Conservation (phyloP, 2,113 vertebrate species). For the Silurus glanis region DNA sequence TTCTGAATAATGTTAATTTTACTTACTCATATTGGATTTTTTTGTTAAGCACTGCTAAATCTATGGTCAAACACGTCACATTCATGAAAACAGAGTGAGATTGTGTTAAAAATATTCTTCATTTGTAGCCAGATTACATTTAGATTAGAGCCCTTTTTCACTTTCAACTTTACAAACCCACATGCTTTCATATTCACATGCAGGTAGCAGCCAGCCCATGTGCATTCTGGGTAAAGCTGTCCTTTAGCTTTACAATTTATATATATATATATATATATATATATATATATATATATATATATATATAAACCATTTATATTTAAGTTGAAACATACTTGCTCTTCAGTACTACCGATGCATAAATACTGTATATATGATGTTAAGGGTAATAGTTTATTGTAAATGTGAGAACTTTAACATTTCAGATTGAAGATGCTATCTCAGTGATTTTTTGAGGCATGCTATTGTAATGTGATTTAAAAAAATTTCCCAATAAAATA, state of each 20-base stretch:
- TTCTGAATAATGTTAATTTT: background rate
- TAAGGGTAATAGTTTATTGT: slow-evolving; percentile 3
- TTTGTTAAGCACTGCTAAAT: background rate
- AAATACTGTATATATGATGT: background rate
- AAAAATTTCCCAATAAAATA: background rate
- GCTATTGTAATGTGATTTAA: slow-evolving; percentile 19
- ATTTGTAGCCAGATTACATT: background rate
- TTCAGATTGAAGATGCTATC: background rate
- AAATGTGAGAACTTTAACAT: slow-evolving; percentile 2
- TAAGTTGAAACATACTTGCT: background rate
- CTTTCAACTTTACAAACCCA: background rate
- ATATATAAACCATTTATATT: background rate
- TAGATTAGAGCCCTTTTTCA: background rate
- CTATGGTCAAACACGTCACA: background rate
- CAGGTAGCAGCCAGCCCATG: background rate
- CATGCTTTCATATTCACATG: background rate
- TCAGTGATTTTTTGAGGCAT: slow-evolving; percentile 10
- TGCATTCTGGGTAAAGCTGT: background rate
- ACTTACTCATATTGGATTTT: background rate
- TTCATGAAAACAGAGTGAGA: background rate
- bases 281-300: too few relatives aligned
- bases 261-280: too few relatives aligned
- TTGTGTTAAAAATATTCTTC: background rate
- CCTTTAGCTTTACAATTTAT: background rate
- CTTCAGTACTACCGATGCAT: background rate